Evolutionary conservation across 2,888 invertebrate species (phyloP).

Genomic region (Odontocerum albicorne): DNA sequence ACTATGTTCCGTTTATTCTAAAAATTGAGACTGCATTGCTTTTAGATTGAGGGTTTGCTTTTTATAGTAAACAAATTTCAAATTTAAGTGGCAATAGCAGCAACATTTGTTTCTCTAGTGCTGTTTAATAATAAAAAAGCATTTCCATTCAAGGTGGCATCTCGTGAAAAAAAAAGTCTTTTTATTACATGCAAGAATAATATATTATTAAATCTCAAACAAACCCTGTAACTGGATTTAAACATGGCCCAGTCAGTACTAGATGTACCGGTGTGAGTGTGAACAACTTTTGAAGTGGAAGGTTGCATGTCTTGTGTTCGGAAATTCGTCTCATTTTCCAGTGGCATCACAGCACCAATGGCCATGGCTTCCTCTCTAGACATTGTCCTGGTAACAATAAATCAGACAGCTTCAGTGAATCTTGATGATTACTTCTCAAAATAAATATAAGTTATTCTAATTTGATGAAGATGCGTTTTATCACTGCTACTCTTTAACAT

Average conservation of each 20-base stretch:
- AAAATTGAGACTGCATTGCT: too few relatives aligned
- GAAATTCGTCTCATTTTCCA: slow-evolving; percentile 31
- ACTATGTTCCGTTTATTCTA: too few relatives aligned
- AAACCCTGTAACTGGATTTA: slow-evolving; percentile 13
- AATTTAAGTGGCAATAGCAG: too few relatives aligned
- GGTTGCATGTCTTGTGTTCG: too few relatives aligned
- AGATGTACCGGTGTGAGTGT: not conserved
- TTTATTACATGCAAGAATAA: too few relatives aligned
- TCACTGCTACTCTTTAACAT: too few relatives aligned
- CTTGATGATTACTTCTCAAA: too few relatives aligned
- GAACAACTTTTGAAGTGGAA: not conserved
- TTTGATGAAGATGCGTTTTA: too few relatives aligned
- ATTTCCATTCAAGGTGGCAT: not conserved
- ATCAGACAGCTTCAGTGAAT: too few relatives aligned
- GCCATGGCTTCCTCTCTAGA: slow-evolving; percentile 41
- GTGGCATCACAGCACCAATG: slow-evolving; percentile 44
- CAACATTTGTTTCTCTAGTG: not conserved
- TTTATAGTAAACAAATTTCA: too few relatives aligned
- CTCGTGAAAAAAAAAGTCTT: not conserved
- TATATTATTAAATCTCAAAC: not conserved
- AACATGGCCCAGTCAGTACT: slow-evolving; percentile 21
- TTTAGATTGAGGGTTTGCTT: too few relatives aligned
- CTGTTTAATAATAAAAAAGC: not conserved
- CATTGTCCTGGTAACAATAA: slow-evolving; percentile 16
- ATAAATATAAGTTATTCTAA: too few relatives aligned